These are phyloP conservation scores for Scaptomyza parva DNA, from an alignment of 2,888 invertebrate genomes.

Conservation along the genomic window DNA sequence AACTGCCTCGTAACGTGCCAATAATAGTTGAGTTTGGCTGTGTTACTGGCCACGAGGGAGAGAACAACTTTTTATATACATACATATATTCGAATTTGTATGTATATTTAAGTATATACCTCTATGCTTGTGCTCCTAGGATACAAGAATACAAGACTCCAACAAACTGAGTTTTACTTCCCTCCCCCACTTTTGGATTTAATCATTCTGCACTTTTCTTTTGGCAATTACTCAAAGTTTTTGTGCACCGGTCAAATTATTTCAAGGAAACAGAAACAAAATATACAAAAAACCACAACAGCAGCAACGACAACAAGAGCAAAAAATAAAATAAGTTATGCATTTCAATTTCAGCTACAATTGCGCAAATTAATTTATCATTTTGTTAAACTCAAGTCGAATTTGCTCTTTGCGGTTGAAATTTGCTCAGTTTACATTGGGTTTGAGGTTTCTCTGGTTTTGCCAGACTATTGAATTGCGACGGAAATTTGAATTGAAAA, in stretches of 20 bases:
- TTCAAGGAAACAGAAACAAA: slow-evolving; percentile 33
- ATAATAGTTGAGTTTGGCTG: slow-evolving; percentile 75
- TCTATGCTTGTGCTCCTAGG: slow-evolving; percentile 12
- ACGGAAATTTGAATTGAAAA: slow-evolving; percentile 28
- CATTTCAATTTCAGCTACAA: slow-evolving; percentile 67
- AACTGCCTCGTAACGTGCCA: slow-evolving; percentile 58
- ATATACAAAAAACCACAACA: background rate
- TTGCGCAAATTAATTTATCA: slow-evolving; percentile 71
- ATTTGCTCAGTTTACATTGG: slow-evolving; percentile 18
- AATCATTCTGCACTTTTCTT: slow-evolving; percentile 38
- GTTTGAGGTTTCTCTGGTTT: background rate
- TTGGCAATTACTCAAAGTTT: slow-evolving; percentile 75
- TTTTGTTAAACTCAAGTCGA: slow-evolving; percentile 38
- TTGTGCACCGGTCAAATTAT: slow-evolving; percentile 58
- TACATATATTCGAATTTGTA: background rate
- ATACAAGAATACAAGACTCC: slow-evolving; percentile 29
- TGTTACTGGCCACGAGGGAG: slow-evolving; percentile 41
- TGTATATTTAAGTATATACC: slow-evolving; percentile 12
- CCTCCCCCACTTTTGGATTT: slow-evolving; percentile 14
- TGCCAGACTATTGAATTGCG: slow-evolving; percentile 35
- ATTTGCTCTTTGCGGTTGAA: slow-evolving; percentile 37
- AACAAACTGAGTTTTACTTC: slow-evolving; percentile 44
- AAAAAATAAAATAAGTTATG: slow-evolving; percentile 51
- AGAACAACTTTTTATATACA: slow-evolving; percentile 40
- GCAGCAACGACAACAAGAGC: background rate